Evolutionary conservation across 2,113 vertebrate species (phyloP).

Genomic region (Globicephala melas): DNA sequence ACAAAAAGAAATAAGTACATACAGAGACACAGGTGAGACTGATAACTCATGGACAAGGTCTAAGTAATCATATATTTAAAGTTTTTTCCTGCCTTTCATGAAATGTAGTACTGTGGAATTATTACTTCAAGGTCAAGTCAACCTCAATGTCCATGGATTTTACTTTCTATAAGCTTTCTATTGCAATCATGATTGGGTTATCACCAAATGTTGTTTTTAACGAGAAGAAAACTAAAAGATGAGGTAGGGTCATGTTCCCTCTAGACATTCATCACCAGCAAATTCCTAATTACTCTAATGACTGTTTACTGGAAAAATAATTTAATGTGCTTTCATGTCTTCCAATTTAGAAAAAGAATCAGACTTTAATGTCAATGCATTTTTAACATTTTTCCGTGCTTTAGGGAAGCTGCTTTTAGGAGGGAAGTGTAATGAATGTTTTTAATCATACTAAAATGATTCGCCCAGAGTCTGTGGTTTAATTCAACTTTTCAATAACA

Average conservation of each 20-base stretch:
- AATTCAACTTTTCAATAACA: conserved; percentile 59
- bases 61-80: background rate
- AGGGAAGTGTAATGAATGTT: conserved; percentile 73
- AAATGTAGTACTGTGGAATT: background rate
- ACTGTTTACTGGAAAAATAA: background rate
- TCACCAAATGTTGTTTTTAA: conserved; percentile 30
- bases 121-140: conserved; percentile 40
- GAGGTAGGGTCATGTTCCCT: background rate
- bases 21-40: background rate
- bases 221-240: conserved; percentile 17
- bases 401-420: conserved; percentile 61
- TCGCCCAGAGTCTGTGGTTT: conserved; percentile 44
- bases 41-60: background rate
- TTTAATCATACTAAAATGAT: conserved; percentile 70
- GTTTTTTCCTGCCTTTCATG: conserved; percentile 11
- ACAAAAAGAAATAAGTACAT: conserved; percentile 11
- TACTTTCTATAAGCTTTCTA: conserved; percentile 34
- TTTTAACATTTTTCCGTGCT: conserved; percentile 71
- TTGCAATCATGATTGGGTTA: background rate
- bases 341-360: conserved; percentile 67
- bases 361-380: conserved; percentile 62
- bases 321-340: conserved; percentile 61
- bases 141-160: conserved; percentile 15
- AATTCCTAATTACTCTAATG: conserved; percentile 65
- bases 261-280: conserved; percentile 38